These are phyloP conservation scores for Nesogale talazaci DNA, from an alignment of 2,113 vertebrate genomes.

Conservation along the genomic window DNA sequence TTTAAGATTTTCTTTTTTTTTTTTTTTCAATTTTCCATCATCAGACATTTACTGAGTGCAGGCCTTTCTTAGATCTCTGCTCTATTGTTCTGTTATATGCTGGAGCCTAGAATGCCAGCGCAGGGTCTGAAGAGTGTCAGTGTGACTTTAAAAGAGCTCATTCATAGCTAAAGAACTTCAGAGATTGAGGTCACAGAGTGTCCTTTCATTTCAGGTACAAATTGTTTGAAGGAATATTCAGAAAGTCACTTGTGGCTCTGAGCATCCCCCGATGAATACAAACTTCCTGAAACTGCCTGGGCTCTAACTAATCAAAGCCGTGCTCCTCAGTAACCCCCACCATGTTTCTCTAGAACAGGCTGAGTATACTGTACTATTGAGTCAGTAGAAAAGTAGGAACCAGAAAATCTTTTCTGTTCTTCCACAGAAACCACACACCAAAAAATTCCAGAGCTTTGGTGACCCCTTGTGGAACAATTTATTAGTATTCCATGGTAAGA, in stretches of 20 bases:
- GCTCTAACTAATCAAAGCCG: neutral
- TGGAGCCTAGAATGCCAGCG: neutral
- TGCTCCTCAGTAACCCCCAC: neutral
- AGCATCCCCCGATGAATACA: neutral
- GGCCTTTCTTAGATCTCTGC: neutral
- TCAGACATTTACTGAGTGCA: neutral
- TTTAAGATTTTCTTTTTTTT: slow-evolving; percentile 26
- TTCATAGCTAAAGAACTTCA: neutral
- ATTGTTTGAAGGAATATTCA: neutral
- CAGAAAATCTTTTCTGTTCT: neutral
- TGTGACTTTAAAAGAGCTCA: slow-evolving; percentile 20
- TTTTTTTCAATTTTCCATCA: slow-evolving; percentile 21
- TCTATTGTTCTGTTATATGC: neutral
- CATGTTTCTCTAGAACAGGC: neutral
- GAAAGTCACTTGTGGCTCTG: neutral
- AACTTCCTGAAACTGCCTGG: neutral
- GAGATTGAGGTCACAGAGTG: slow-evolving; percentile 2
- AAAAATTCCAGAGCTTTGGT: slow-evolving; percentile 53
- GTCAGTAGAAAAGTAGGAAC: slow-evolving; percentile 15
- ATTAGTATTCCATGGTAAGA: neutral
- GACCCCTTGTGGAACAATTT: slow-evolving; percentile 74
- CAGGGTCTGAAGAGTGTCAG: neutral
- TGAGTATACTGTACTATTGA: neutral
- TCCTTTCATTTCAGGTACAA: neutral
- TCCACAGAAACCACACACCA: neutral